Conservation (phyloP, 2,888 invertebrate genomes). For the Pristionchus mayeri region DNA sequence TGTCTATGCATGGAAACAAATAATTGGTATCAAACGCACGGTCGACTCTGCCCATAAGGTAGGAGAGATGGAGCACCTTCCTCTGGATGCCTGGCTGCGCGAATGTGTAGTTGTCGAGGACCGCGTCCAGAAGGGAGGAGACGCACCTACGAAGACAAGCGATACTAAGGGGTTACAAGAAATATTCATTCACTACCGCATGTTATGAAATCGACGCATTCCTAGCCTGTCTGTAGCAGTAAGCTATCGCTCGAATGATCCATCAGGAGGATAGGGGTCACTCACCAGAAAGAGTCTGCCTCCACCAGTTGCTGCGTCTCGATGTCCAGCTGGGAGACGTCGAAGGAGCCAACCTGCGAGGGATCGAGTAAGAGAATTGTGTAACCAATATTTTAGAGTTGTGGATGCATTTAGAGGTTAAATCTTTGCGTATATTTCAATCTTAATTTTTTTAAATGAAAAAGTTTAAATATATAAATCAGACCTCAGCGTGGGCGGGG, state of each 20-base stretch:
- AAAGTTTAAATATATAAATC: background rate
- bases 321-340: conserved; percentile 86
- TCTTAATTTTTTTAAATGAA: background rate
- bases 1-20: no score
- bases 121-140: conserved; percentile 92
- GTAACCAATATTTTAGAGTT: no score
- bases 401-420: background rate
- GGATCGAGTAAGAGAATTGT: conserved; percentile 66
- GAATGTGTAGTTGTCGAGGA: conserved; percentile 97
- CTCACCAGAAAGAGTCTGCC: conserved; percentile 98
- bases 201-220: no score
- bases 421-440: background rate
- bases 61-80: conserved; percentile 95
- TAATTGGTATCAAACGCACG: conserved; percentile 79
- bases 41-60: conserved; percentile 95
- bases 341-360: conserved; percentile 89
- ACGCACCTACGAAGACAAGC: conserved; percentile 63
- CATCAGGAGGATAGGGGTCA: conserved; percentile 52
- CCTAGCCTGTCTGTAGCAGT: no score
- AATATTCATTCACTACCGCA: no score
- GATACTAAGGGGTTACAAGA: background rate
- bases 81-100: conserved; percentile 99
- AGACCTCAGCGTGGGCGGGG: conserved; percentile 78
- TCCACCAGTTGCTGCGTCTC: conserved; percentile 90
- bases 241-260: no score